Evolutionary conservation across 2,113 vertebrate genomes (phyloP).

Genomic region (Actenoides lindsayi): DNA sequence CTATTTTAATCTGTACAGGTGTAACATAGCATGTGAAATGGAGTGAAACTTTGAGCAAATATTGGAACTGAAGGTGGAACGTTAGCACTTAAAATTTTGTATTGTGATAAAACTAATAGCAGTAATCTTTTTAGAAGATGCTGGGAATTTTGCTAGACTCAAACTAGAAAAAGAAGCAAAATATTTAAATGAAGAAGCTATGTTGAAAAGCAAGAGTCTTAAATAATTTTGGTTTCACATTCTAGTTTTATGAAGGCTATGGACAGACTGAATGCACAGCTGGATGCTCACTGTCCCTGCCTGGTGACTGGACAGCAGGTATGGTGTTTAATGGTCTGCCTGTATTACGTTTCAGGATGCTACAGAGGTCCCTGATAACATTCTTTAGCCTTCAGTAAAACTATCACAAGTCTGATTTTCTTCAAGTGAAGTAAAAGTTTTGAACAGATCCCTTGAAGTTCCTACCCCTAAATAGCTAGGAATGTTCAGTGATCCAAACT

Average conservation of each 20-base stretch:
- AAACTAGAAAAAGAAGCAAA: neutral
- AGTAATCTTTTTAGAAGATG: neutral
- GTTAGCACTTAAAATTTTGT: neutral
- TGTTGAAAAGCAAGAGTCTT: neutral
- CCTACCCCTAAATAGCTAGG: neutral
- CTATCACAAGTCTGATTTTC: neutral
- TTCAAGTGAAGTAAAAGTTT: neutral
- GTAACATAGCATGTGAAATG: neutral
- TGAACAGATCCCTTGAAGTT: neutral
- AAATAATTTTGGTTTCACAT: neutral
- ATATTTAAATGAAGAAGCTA: neutral
- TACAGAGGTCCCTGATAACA: neutral
- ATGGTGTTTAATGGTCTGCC: neutral
- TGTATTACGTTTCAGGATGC: neutral
- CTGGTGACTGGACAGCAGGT: conserved; percentile 98
- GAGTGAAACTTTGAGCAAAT: neutral
- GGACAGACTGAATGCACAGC: conserved; percentile 97
- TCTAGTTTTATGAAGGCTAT: conserved; percentile 98
- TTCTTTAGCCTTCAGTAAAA: neutral
- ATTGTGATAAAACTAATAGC: neutral
- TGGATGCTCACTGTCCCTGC: conserved; percentile 87
- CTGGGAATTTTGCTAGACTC: neutral
- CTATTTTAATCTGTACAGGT: neutral
- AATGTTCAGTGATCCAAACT: neutral
- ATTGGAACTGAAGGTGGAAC: neutral